Percentiles rank a stretch among this genome's conserved stretches.
Evolutionary conservation across 2,797 vertebrate genomes (phyloP).

Genomic region (Coracias cyanogaster): DNA sequence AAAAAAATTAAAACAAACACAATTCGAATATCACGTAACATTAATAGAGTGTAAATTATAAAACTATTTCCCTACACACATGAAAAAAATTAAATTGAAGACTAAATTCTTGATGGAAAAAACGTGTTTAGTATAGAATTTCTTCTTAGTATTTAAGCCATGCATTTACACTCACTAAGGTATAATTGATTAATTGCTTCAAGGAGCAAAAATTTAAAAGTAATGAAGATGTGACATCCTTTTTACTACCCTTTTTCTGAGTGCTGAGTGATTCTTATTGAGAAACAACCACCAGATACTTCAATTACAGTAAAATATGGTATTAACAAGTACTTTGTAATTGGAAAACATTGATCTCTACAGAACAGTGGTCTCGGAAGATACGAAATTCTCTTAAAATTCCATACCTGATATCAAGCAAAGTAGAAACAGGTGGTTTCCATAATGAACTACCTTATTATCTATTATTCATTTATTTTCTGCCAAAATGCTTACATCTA

Average conservation of each 20-base stretch:
- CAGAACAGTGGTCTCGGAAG: constrained; percentile 20
- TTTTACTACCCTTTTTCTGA: constrained; percentile 3
- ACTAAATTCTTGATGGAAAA: constrained; percentile 4
- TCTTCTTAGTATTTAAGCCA: constrained; percentile 19
- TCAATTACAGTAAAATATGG: constrained; percentile 7
- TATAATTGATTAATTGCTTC: constrained; percentile 60
- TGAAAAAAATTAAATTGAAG: not conserved
- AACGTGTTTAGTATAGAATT: not conserved
- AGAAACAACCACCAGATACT: constrained; percentile 18
- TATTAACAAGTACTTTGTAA: constrained; percentile 20
- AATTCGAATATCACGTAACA: not conserved
- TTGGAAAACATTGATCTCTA: constrained; percentile 5
- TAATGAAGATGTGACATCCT: constrained; percentile 14
- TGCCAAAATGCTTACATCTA: not conserved
- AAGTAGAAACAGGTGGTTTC: constrained; percentile 23
- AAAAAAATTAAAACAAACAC: constrained; percentile 9
- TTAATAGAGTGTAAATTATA: not conserved
- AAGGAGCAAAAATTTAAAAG: constrained; percentile 47
- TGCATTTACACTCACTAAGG: not conserved
- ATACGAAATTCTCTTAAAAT: constrained; percentile 22
- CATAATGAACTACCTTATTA: constrained; percentile 2
- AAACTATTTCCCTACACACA: not conserved
- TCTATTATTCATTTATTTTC: not conserved
- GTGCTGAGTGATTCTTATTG: not conserved
- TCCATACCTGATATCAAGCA: constrained; percentile 38